Conservation (phyloP, 2,113 vertebrate genomes). For the Erythrolamprus reginae region DNA sequence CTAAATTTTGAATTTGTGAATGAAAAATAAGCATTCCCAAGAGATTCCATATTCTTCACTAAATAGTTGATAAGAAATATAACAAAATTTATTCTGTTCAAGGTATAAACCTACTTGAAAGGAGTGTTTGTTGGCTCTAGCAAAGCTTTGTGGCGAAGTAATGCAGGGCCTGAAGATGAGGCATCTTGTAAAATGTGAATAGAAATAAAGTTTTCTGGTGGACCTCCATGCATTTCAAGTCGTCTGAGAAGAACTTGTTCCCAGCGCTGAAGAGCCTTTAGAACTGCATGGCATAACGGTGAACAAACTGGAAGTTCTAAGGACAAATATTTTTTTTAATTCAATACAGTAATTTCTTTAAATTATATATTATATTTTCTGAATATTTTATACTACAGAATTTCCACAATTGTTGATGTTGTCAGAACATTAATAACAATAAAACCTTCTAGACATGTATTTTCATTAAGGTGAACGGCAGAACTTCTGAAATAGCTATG, state of each 20-base stretch:
- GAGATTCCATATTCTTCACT: not conserved
- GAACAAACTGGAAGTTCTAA: slow-evolving; percentile 93
- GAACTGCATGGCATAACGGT: slow-evolving; percentile 86
- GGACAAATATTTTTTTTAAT: slow-evolving; percentile 1
- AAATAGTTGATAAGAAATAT: not conserved
- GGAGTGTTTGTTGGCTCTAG: slow-evolving; percentile 93
- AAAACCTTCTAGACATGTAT: not conserved
- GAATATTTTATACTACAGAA: not conserved
- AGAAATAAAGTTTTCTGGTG: slow-evolving; percentile 85
- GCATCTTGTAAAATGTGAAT: slow-evolving; percentile 77
- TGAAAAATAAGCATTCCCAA: not conserved
- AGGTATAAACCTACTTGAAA: slow-evolving; percentile 75
- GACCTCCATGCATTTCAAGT: slow-evolving; percentile 88
- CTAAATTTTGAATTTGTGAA: not conserved
- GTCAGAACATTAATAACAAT: not conserved
- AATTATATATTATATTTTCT: not conserved
- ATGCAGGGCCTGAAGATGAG: slow-evolving; percentile 81
- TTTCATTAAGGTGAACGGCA: not conserved
- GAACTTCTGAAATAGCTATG: not conserved
- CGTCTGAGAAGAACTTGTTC: slow-evolving; percentile 91
- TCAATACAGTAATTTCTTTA: not conserved
- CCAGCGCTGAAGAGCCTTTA: slow-evolving; percentile 94
- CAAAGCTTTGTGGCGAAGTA: slow-evolving; percentile 92
- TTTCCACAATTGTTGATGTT: not conserved
- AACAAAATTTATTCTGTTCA: not conserved